These are phyloP conservation scores for Melozone crissalis DNA, from an alignment of 2,113 vertebrate genomes.

Conservation along the genomic window DNA sequence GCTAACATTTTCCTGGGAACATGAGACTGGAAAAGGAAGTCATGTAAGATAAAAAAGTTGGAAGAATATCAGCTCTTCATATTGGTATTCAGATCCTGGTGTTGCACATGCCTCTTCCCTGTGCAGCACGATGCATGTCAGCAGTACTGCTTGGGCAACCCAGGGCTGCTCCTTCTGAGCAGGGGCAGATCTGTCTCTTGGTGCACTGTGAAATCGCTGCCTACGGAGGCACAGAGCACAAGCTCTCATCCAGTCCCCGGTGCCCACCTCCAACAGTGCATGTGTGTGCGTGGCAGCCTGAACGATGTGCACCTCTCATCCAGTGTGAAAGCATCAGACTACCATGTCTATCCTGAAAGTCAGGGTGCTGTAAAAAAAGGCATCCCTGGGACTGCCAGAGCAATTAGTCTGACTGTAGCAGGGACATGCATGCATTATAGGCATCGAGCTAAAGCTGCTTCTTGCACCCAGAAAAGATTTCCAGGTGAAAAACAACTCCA, in stretches of 20 bases:
- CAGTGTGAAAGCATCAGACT: not conserved
- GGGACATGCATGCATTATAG: not conserved
- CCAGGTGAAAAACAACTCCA: not conserved
- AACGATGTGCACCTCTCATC: not conserved
- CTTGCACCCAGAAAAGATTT: not conserved
- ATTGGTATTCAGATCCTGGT: not conserved
- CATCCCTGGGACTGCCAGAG: not conserved
- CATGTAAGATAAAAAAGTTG: not conserved
- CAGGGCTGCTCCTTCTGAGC: not conserved
- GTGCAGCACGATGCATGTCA: fast-evolving
- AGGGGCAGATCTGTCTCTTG: not conserved
- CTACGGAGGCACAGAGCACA: fast-evolving
- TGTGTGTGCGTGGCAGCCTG: fast-evolving
- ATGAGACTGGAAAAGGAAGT: not conserved
- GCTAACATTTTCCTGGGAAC: not conserved
- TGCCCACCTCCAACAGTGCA: too few species aligned
- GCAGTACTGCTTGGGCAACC: not conserved
- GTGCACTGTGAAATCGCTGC: fast-evolving
- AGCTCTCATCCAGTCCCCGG: fast-evolving
- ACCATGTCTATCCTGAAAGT: fast-evolving
- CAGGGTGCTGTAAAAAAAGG: not conserved
- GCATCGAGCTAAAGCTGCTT: not conserved
- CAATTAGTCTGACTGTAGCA: fast-evolving
- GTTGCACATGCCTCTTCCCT: not conserved
- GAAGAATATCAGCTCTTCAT: not conserved